These are phyloP conservation scores for Volucella inflata DNA, from an alignment of 2,888 invertebrate species.

Conservation along the genomic window DNA sequence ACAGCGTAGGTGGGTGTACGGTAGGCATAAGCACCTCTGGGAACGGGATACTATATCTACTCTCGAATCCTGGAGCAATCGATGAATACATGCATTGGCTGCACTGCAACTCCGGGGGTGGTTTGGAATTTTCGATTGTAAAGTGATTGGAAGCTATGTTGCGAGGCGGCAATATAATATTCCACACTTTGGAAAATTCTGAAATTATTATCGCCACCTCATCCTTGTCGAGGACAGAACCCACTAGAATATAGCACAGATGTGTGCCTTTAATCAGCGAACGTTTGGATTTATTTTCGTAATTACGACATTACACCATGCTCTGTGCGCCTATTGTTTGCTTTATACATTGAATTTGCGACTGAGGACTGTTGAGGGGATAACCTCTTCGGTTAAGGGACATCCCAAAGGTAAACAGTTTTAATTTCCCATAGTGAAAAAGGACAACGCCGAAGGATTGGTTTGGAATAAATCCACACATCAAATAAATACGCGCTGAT, in stretches of 20 bases:
- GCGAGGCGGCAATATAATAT: slow-evolving; percentile 63
- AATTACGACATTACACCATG: slow-evolving; percentile 14
- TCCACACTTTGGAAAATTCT: slow-evolving; percentile 65
- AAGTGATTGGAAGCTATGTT: slow-evolving; percentile 64
- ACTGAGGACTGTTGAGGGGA: slow-evolving; percentile 32
- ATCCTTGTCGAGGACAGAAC: not conserved
- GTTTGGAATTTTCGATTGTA: slow-evolving; percentile 53
- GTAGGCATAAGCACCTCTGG: not conserved
- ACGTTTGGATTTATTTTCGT: slow-evolving; percentile 52
- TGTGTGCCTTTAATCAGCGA: slow-evolving; percentile 47
- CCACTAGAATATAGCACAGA: not conserved
- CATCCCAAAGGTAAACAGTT: slow-evolving; percentile 70
- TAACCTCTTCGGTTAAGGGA: slow-evolving; percentile 38
- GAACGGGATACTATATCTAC: not conserved
- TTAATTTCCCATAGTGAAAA: slow-evolving; percentile 63
- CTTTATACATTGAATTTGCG: slow-evolving; percentile 19
- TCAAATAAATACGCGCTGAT: slow-evolving; percentile 67
- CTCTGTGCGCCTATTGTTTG: not conserved
- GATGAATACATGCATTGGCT: not conserved
- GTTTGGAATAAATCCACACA: slow-evolving; percentile 62
- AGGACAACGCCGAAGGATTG: slow-evolving; percentile 57
- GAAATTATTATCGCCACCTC: slow-evolving; percentile 28
- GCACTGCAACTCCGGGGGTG: not conserved
- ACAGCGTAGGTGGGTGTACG: slow-evolving; percentile 19
- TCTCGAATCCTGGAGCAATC: too few relatives aligned